Evolutionary conservation across 2,797 vertebrate genomes (phyloP), one percentile per base, ranked within the genome.

Genomic region (Pseudochaenichthys georgianus): DNA sequence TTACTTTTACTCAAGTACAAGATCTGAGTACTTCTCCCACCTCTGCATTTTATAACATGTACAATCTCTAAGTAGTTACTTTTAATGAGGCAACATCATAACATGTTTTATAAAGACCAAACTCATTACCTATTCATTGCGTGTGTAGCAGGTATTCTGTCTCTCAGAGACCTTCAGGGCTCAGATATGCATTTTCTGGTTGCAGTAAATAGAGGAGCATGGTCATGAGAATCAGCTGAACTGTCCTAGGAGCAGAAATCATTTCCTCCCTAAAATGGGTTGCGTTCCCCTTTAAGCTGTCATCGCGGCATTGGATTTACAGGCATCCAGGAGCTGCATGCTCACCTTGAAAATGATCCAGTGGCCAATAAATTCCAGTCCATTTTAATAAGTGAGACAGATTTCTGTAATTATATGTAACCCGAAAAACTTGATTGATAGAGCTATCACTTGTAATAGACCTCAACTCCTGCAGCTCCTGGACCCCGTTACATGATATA

Each of bases 321-420:
- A 70, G 43, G 61, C 59, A 41, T 55, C 63, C 34, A 15, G 31
- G 42, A 50, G 67, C 75, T 62, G 38, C 53, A 43, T 3, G 52
- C 51, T 78, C 71, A 66, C 64, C 17, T 73, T 78, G 47, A 76
- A 55, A 54, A 63, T 34, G 9, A 63, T 45, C 53, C 16, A 43
- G 17, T n/a, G 34, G 28, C 55, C 50, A 73, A 38, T 51, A 67
- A 42, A 53, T 74, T 17, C 3, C 21, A 11, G 43, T 42, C 6
- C 17, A 48, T 61, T 57, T 64, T 52, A 57, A 42, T 47, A 13
- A 31, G 28, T 50, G 55, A 70, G 61, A 54, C 16, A 31, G 16
- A 64, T 63, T 38, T 58, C 50, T 64, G 28, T 13, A 55, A 28
- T 64, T 65, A 47, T 4, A 31, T 51, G 45, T 21, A 28, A 63